Evolutionary conservation across 2,113 vertebrate genomes (phyloP).

Genomic region (Gadus macrocephalus): DNA sequence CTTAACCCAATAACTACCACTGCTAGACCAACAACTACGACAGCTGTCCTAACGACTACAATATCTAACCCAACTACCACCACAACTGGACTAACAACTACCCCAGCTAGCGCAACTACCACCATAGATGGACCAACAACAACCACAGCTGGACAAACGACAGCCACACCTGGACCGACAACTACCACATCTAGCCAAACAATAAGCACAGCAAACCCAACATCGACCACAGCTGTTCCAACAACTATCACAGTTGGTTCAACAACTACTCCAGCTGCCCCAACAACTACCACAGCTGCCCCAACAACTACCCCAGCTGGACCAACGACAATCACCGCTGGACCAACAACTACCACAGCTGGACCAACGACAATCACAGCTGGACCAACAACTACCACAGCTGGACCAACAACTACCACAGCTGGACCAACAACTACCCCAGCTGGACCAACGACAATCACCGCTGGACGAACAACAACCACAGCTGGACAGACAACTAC

Average conservation of each 20-base stretch:
- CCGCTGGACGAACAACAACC: background rate
- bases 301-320: background rate
- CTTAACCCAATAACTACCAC: background rate
- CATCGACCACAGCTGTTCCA: background rate
- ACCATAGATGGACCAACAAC: background rate
- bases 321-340: background rate
- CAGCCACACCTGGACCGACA: too few relatives aligned
- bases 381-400: too few relatives aligned
- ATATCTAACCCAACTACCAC: too few relatives aligned
- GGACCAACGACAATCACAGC: background rate
- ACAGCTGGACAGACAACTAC: background rate
- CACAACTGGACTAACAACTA: too few relatives aligned
- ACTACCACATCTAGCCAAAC: slow-evolving; percentile 1
- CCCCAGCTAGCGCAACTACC: too few relatives aligned
- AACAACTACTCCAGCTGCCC: background rate
- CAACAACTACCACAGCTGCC: background rate
- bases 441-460: too few relatives aligned
- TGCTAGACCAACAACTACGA: too few relatives aligned
- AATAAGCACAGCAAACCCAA: background rate
- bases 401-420: background rate
- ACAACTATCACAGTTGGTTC: too few relatives aligned
- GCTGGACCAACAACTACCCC: background rate
- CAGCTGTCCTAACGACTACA: too few relatives aligned
- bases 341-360: background rate
- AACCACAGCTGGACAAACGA: background rate